Conservation (phyloP, 2,113 vertebrate genomes). For the Mola mola region DNA sequence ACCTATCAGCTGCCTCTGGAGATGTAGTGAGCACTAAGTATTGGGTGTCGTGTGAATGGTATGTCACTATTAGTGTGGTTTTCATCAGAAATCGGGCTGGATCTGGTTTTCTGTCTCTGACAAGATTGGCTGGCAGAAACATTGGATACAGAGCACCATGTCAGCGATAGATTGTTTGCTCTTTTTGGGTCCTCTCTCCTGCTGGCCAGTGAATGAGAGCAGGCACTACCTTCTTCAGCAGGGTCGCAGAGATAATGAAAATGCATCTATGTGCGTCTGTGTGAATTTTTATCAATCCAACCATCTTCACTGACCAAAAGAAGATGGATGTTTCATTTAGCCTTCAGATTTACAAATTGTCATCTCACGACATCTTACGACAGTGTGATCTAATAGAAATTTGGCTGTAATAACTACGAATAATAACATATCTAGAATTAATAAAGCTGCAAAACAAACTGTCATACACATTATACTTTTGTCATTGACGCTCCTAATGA, state of each 20-base stretch:
- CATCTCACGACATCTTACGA: not conserved
- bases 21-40: not conserved
- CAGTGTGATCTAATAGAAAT: not conserved
- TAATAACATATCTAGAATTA: too few species aligned
- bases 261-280: conserved; percentile 8
- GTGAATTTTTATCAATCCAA: conserved; percentile 2
- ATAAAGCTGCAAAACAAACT: too few species aligned
- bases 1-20: not conserved
- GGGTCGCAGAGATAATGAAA: conserved; percentile 58
- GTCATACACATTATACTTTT: too few species aligned
- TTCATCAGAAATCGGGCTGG: conserved; percentile 49
- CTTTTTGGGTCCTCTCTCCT: conserved; percentile 51
- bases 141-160: conserved; percentile 28
- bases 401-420: not conserved
- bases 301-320: conserved; percentile 21
- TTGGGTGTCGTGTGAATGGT: not conserved
- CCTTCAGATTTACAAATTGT: not conserved
- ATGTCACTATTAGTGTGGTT: not conserved
- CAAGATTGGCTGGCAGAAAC: conserved; percentile 42
- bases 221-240: conserved; percentile 32
- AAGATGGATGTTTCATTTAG: conserved; percentile 4
- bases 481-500: too few species aligned
- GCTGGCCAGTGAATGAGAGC: conserved; percentile 52
- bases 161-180: conserved; percentile 58
- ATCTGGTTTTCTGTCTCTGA: conserved; percentile 49